Conservation (phyloP, 2,113 vertebrate genomes). For the Gnathonemus longibarbis region DNA sequence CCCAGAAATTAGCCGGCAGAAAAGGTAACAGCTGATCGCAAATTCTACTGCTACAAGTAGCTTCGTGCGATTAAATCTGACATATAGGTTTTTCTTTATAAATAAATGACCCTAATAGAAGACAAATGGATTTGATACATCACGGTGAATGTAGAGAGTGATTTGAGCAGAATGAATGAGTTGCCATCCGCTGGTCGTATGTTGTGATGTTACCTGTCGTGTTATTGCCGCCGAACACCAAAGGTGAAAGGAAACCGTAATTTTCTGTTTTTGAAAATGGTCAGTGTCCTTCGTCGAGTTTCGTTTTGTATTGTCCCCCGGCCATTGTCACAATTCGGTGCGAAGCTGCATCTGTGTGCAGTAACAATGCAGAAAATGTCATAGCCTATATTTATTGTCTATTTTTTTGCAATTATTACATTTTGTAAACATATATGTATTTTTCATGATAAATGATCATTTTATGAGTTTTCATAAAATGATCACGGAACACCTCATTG, state of each 20-base stretch:
- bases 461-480: background rate
- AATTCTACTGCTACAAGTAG: background rate
- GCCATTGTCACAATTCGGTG: background rate
- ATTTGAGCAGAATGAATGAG: background rate
- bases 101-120: background rate
- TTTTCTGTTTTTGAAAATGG: background rate
- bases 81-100: background rate
- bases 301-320: background rate
- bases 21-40: background rate
- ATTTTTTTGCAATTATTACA: background rate
- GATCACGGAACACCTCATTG: background rate
- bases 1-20: background rate
- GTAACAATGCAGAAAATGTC: background rate
- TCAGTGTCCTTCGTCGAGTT: background rate
- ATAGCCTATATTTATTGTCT: background rate
- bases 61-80: background rate
- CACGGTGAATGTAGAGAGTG: background rate
- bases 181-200: background rate
- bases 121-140: background rate
- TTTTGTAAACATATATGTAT: background rate
- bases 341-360: background rate
- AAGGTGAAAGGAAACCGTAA: background rate
- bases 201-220: background rate
- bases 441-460: background rate
- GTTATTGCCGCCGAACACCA: background rate